phyloP scores from a whole-genome alignment of 2,888 invertebrate species.

The Celastrina argiolus region DNA sequence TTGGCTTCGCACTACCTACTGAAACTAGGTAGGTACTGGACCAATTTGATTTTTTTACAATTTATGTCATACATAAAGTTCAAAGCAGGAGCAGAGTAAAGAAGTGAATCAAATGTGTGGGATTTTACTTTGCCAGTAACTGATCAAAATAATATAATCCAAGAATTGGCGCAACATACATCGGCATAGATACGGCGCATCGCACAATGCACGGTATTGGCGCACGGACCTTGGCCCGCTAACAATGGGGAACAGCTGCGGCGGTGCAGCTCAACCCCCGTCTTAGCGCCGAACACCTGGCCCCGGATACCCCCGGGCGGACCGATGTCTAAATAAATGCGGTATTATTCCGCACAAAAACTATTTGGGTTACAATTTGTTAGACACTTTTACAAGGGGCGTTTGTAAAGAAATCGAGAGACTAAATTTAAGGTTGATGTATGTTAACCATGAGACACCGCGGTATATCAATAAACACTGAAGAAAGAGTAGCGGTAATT shows the following conservation, averaged over 20 bases:
- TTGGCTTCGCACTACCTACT: no score
- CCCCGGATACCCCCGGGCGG: neutral
- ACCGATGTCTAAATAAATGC: neutral
- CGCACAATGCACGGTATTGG: neutral
- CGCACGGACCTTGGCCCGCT: neutral
- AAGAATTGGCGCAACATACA: neutral
- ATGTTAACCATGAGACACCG: no score
- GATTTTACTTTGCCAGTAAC: no score
- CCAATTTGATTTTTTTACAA: no score
- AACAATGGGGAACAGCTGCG: slow-evolving; percentile 9
- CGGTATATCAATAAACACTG: no score
- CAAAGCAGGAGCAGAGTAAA: no score
- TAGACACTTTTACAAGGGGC: neutral
- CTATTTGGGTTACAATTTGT: neutral
- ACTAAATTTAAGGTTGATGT: no score
- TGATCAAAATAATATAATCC: neutral
- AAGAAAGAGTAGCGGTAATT: no score
- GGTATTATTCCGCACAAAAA: neutral
- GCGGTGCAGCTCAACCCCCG: neutral
- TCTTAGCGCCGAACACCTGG: neutral
- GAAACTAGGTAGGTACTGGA: no score
- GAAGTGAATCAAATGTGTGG: no score
- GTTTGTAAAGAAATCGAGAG: neutral
- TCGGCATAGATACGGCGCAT: neutral
- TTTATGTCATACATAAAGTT: no score